Evolutionary conservation across 2,888 invertebrate genomes (phyloP).

Genomic region (Ischnus inquisitorius): DNA sequence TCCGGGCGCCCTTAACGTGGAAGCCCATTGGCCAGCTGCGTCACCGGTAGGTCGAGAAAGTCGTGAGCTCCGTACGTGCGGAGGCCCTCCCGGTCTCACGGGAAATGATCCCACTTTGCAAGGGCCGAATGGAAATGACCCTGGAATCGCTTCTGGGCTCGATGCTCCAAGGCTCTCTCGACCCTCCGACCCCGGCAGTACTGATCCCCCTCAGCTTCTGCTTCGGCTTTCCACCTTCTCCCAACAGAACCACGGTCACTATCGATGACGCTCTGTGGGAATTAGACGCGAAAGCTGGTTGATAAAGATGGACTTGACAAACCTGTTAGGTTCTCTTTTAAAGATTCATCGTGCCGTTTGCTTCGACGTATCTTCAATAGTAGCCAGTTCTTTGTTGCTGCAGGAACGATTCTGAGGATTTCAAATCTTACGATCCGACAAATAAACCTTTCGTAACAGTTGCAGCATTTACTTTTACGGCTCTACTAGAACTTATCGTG

Average conservation of each 20-base stretch:
- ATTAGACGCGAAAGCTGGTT: conserved; percentile 39
- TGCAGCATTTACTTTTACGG: not conserved
- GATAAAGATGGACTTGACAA: conserved; percentile 44
- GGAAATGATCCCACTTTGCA: conserved; percentile 85
- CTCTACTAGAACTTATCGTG: no score
- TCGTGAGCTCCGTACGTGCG: conserved; percentile 73
- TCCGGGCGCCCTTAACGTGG: conserved; percentile 62
- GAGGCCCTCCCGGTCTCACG: conserved; percentile 75
- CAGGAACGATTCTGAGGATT: not conserved
- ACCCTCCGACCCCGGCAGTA: not conserved
- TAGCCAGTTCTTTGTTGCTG: not conserved
- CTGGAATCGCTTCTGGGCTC: conserved; percentile 77
- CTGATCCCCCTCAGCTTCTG: not conserved
- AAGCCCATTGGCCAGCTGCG: conserved; percentile 75
- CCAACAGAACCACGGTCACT: conserved; percentile 53
- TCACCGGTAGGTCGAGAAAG: conserved; percentile 63
- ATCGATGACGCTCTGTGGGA: conserved; percentile 64
- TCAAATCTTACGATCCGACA: not conserved
- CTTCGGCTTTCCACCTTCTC: conserved; percentile 6
- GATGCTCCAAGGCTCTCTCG: conserved; percentile 27
- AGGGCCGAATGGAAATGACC: conserved; percentile 84
- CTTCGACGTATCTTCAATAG: not conserved
- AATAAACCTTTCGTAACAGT: not conserved
- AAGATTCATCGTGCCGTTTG: conserved; percentile 27
- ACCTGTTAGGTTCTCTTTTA: conserved; percentile 4